Evolutionary conservation across 1,140 invertebrate species (phyloP).

Genomic region (Metaphire vulgaris): DNA sequence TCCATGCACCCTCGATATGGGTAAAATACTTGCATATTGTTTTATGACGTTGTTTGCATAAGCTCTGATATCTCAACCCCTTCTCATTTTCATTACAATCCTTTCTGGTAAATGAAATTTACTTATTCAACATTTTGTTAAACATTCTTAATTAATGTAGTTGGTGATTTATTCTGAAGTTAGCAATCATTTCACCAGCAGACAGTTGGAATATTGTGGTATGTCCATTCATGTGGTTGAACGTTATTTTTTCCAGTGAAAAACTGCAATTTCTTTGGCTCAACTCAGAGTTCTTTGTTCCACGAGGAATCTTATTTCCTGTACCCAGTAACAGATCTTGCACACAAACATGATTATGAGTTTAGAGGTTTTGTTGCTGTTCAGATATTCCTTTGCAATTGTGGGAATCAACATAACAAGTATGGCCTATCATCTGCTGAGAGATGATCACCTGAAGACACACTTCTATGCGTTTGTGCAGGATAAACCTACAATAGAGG

Average conservation of each 20-base stretch:
- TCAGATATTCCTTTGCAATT: constrained; percentile 21
- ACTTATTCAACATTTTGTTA: no score
- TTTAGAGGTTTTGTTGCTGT: not conserved
- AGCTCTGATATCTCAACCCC: not conserved
- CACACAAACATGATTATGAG: not conserved
- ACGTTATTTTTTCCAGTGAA: not conserved
- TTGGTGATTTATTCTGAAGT: no score
- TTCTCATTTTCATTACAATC: not conserved
- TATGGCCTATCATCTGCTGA: constrained; percentile 11
- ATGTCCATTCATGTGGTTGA: no score
- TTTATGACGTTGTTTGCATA: not conserved
- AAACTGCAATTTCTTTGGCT: not conserved
- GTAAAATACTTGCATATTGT: not conserved
- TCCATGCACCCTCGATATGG: constrained; percentile 7
- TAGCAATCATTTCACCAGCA: not conserved
- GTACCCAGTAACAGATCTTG: not conserved
- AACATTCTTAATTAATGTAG: no score
- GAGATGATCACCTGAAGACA: not conserved
- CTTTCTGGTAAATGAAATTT: not conserved
- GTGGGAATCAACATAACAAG: constrained; percentile 21
- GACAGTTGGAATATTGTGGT: not conserved
- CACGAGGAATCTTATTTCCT: not conserved
- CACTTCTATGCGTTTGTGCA: constrained; percentile 7
- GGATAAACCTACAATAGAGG: not conserved
- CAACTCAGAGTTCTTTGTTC: not conserved